Base-by-base conservation (phyloP, 1,140 invertebrate genomes). In the Penaeus vannamei region DNA sequence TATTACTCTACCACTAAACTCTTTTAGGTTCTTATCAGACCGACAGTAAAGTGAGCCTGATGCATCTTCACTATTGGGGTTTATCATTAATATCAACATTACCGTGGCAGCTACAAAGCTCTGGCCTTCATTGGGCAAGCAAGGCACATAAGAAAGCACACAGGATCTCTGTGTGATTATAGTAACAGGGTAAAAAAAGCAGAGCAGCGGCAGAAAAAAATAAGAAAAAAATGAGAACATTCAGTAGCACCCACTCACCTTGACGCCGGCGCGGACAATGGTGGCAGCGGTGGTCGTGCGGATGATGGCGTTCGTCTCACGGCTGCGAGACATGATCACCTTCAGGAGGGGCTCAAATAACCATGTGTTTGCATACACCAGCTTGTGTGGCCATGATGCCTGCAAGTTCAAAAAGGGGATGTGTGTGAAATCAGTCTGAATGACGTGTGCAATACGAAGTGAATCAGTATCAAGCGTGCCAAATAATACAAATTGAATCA, bases 271-370 rank as follows among this genome's bases (percentile, higher is more conserved):
- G 81, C 94, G 91, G 89, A 95, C 93, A 88, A 94, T 93, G 14
- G 95, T 95, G 10, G 95, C 93, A 29, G 94, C 93, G 36, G 94
- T 94, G 10, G 94, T 94, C 4, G 95, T 95, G 89, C 94, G 92
- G 8, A 94, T 91, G 0, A 94, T 87, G 22, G 94, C 93, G 92
- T 94, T 94, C 5, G 93, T 93, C 2, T 92, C 64, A 20, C 94
- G 93, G 61, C 92, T 93, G 46, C 32, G 64, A 7, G 93, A 92
- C 92, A 95, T 91, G n/a, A 93, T 84, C 90, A 92, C 92, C 84
- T 90, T 92, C 86, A 94, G 76, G 42, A 94, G 14, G 60, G 94
- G 93, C 87, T 92, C 92, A 92, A 95, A 95, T 7, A 95, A 91
- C 95, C 95, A 95, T 17, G 95, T 87, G 91, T 95, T 95, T 20